Base-by-base conservation (phyloP, 1,140 invertebrate genomes). In the Diorhabda sublineata region DNA sequence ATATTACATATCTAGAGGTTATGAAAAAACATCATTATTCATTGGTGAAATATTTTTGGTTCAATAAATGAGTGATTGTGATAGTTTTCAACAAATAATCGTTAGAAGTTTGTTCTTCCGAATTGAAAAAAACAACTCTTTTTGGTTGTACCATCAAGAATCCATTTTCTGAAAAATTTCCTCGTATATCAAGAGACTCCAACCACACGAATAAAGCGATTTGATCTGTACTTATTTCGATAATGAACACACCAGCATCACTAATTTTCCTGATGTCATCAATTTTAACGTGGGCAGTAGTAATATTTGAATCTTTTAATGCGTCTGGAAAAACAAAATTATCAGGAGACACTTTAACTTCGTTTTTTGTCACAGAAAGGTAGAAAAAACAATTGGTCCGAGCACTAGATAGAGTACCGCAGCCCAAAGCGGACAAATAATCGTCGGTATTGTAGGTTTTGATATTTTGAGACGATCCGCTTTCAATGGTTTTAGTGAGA, bases 151-250 rank as follows among this genome's bases (percentile, higher is more conserved):
- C 59, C 67, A 65, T 70, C 8, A 73, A 57, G 56, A 73, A 73
- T 57, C 74, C 74, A 68, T 75, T 75, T 59, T 75, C 70, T 3
- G 71, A 73, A 67, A 73, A 75, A 44, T 4, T 68, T 43, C 74
- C 74, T 42, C 41, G 4, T 59, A 42, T 61, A 9, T 71, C 43
- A 9, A 47, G 60, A 7, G 68, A 67, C n/a, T 75, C 74, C 42
- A 75, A 52, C 74, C 74, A 75, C 6, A 75, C 71, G 59, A 75
- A 75, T 7, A 73, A 59, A 3, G 71, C 72, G 11, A 75, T 70
- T 42, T 71, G 62, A 45, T 71, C 69, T 6, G 69, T 61, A 5
- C 44, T 67, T 7, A 75, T 58, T 45, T 61, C 67, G 11, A 75
- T 69, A 9, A 62, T 61, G 58, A 58, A 75, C 3, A 61, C 70